Conservation (phyloP, 1,140 invertebrate species). For the Leguminivora glycinivorella region DNA sequence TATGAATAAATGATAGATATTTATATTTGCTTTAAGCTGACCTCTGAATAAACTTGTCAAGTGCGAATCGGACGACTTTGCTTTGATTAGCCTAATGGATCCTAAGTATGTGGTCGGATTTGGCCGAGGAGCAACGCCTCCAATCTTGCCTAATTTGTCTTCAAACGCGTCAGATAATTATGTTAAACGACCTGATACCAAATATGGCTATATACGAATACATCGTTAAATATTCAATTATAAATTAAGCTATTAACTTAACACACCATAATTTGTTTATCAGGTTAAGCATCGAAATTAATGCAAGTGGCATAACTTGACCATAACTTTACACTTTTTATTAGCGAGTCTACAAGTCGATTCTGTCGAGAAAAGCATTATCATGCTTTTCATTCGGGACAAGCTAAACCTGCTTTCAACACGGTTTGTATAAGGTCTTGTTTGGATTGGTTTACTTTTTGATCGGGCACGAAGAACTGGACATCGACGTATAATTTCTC, state of each 20-base stretch:
- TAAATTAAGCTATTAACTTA: conserved; percentile 79
- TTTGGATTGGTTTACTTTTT: conserved; percentile 34
- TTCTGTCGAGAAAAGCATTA: conserved; percentile 69
- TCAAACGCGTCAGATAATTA: conserved; percentile 54
- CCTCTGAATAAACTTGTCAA: background rate
- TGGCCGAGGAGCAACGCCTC: background rate
- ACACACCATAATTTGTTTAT: conserved; percentile 78
- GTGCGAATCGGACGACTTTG: background rate
- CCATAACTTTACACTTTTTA: conserved; percentile 78
- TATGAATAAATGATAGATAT: background rate
- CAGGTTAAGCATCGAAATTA: conserved; percentile 78
- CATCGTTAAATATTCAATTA: conserved; percentile 73
- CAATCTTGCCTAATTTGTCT: conserved; percentile 57
- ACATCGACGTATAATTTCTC: conserved; percentile 74
- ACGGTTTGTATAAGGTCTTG: conserved; percentile 33
- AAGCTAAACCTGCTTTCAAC: conserved; percentile 45
- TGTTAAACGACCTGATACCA: conserved; percentile 66
- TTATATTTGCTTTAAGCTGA: background rate
- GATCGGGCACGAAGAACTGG: conserved; percentile 58
- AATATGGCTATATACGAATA: conserved; percentile 70
- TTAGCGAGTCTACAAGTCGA: conserved; percentile 73
- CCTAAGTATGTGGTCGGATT: background rate
- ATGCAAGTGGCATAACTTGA: conserved; percentile 76
- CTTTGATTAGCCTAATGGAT: background rate
- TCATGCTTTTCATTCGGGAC: conserved; percentile 34